A percentile compares a stretch with the other conserved stretches of the same genome.
These are phyloP conservation scores for Eubasilissa splendida DNA, from an alignment of 2,888 invertebrate genomes.

Conservation along the genomic window DNA sequence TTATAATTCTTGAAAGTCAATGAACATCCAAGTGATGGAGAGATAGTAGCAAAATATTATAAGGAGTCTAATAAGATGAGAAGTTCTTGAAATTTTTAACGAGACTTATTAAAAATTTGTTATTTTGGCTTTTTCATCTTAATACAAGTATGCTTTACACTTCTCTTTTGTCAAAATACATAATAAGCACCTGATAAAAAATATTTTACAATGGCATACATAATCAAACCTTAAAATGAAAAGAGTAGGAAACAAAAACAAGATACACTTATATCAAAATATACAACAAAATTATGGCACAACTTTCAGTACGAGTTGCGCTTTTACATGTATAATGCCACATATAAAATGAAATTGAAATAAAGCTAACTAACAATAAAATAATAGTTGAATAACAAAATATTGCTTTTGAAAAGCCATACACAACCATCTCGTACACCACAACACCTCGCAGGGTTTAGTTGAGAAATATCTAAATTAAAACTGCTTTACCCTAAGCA, in stretches of 20 bases:
- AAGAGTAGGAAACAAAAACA: conserved; percentile 21
- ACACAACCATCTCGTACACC: conserved; percentile 57
- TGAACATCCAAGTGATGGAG: neutral
- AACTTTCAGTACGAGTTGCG: conserved; percentile 57
- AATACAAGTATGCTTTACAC: conserved; percentile 22
- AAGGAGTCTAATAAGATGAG: neutral
- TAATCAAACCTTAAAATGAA: conserved; percentile 25
- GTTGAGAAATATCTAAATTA: conserved; percentile 21
- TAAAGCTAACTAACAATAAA: conserved; percentile 53
- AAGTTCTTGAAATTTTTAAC: neutral
- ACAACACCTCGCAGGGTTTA: conserved; percentile 49
- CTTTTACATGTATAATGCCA: conserved; percentile 49
- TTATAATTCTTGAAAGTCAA: neutral
- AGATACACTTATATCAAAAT: conserved; percentile 20
- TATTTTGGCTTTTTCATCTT: conserved; percentile 33
- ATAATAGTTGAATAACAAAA: conserved; percentile 53
- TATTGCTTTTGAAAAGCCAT: conserved; percentile 57
- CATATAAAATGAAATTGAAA: conserved; percentile 30
- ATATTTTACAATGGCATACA: conserved; percentile 45
- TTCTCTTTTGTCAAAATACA: conserved; percentile 18
- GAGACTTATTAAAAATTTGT: conserved; percentile 8
- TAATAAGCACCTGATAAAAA: conserved; percentile 46
- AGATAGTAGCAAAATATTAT: conserved; percentile 4
- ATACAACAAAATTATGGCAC: conserved; percentile 52
- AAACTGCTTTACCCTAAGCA: neutral